Evolutionary conservation across 1,140 invertebrate genomes (phyloP).

Genomic region (Hyphantria cunea): DNA sequence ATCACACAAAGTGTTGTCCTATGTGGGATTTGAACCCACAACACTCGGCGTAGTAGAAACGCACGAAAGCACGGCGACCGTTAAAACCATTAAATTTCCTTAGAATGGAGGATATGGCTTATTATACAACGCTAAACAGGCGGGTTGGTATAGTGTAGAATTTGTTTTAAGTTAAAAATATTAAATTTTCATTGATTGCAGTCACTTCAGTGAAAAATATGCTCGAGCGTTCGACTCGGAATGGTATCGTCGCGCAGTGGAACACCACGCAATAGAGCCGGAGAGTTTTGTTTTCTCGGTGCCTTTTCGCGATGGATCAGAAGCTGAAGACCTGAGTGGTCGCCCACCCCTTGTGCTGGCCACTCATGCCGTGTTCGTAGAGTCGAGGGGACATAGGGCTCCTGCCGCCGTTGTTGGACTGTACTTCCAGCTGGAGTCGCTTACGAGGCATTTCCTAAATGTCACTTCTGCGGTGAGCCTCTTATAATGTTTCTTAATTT

Average conservation of each 20-base stretch:
- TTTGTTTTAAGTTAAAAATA: not conserved
- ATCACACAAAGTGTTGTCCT: too few species aligned
- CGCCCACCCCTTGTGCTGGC: constrained; percentile 89
- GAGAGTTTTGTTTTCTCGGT: constrained; percentile 97
- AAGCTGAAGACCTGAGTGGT: constrained; percentile 78
- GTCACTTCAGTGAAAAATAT: constrained; percentile 92
- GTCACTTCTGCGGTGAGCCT: constrained; percentile 90
- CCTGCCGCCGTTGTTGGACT: constrained; percentile 95
- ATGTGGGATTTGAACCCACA: too few species aligned
- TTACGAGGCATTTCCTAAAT: constrained; percentile 92
- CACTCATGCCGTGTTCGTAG: constrained; percentile 94
- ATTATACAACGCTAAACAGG: too few species aligned
- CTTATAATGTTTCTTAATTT: constrained; percentile 7
- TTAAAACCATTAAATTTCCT: too few species aligned
- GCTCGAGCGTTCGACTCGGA: constrained; percentile 92
- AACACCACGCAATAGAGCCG: constrained; percentile 92
- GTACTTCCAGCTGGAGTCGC: constrained; percentile 90
- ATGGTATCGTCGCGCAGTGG: constrained; percentile 96
- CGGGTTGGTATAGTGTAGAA: too few species aligned
- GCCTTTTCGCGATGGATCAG: constrained; percentile 87
- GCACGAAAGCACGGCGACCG: too few species aligned
- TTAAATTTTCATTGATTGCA: constrained; percentile 56
- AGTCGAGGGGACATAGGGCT: constrained; percentile 90
- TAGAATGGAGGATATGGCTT: too few species aligned
- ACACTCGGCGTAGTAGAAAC: too few species aligned